Conservation (phyloP, 2,888 invertebrate genomes). For the Apamea sordens region DNA sequence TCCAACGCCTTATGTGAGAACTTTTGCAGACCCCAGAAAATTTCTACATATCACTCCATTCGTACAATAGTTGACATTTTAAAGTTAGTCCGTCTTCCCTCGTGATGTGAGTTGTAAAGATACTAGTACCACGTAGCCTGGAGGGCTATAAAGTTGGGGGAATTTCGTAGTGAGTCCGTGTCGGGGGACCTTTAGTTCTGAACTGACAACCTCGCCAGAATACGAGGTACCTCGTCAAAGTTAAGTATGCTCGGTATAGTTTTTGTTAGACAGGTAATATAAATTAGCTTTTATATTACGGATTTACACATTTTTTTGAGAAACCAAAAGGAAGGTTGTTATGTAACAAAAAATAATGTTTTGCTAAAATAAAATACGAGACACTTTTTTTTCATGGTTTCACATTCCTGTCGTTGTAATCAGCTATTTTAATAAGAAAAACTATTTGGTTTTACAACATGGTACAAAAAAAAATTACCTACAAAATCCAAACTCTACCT, state of each 20-base stretch:
- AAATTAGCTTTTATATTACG: constrained; percentile 5
- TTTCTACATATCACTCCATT: constrained; percentile 36
- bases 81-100: constrained; percentile 44
- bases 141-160: constrained; percentile 62
- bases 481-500: background rate
- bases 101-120: constrained; percentile 61
- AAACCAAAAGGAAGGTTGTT: background rate
- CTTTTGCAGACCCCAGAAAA: constrained; percentile 19
- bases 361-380: background rate
- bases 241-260: constrained; percentile 28
- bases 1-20: constrained; percentile 16
- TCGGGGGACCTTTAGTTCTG: constrained; percentile 61
- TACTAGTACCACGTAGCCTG: constrained; percentile 51
- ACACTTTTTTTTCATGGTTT: background rate
- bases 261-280: constrained; percentile 37
- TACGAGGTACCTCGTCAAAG: constrained; percentile 47
- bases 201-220: constrained; percentile 58
- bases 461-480: background rate
- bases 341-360: background rate
- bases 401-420: background rate
- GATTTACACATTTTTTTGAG: background rate
- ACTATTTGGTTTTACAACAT: background rate
- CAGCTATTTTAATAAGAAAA: background rate
- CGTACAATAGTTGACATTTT: constrained; percentile 54
- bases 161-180: constrained; percentile 57